Base-by-base conservation (phyloP, 2,888 invertebrate species). In the Periphyllus acericola region DNA sequence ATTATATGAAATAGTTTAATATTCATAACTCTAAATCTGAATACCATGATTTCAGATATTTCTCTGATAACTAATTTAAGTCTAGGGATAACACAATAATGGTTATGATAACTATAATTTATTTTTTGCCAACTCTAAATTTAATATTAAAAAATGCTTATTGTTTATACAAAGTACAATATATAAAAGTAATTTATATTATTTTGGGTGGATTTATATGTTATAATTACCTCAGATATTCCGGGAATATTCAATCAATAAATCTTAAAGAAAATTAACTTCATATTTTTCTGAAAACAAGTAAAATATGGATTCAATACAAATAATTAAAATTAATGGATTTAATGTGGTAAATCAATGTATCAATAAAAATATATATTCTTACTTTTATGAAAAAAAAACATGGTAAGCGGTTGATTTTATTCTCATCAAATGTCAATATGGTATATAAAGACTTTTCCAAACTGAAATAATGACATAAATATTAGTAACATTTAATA, bases 351-450 rank as follows among this genome's bases (percentile, higher is more conserved):
- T 19, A 21, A 55, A 55, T 83, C 34, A 17, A 74, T 40, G 25
- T 25, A 79, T 60, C 19, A 68, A 46, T 9, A 68, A 79, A 66
- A 79, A 71, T 66, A 11, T n/a, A n/a, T 71, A 36, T 80, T 29
- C 87, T 81, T 81, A 87, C 87, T 74, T 87, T 81, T 81, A 66
- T 66, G 72, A 80, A 78, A 84, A 74, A 55, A 72, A 66, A 74
- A 68, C 3, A 17, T 17, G 60, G 32, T 36, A n/a, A 74, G 66
- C 66, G 34, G 29, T 29, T 40, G 14, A 40, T 76, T 87, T 60
- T 40, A 72, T 74, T 34, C 17, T 36, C 60, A 74, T 81, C 60
- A 74, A 81, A 74, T 74, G 36, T 75, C 46, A 74, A 80, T 34
- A 17, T 17, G 71, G 55, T 66, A 81, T 74, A 32, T 74, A 74